Percentiles rank a stretch among this genome's conserved stretches.
Evolutionary conservation across 2,113 vertebrate genomes (phyloP).

Genomic region (Ibidorhyncha struthersii): DNA sequence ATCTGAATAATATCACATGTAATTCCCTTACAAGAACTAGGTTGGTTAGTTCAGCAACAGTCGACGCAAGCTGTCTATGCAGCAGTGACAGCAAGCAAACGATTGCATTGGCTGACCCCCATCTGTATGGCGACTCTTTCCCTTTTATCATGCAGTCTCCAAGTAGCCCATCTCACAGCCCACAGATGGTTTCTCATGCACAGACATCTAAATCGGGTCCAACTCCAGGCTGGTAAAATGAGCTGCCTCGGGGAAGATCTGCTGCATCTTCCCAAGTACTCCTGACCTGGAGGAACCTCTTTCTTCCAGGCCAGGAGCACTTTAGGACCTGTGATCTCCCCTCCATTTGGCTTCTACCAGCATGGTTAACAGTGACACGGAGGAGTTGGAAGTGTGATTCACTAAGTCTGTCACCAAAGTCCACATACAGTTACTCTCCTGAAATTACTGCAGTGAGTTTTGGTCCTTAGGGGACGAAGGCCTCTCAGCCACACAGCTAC

Average conservation of each 20-base stretch:
- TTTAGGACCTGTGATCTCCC: background rate
- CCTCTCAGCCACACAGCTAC: background rate
- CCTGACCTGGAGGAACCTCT: background rate
- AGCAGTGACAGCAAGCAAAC: background rate
- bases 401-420: background rate
- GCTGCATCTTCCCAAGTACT: background rate
- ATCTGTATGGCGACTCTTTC: accelerated
- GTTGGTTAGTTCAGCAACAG: no score
- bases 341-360: background rate
- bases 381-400: background rate
- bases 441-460: background rate
- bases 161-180: background rate
- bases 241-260: background rate
- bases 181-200: background rate
- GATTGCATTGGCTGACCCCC: background rate
- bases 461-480: background rate
- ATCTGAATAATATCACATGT: accelerated
- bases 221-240: background rate
- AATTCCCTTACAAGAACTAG: background rate
- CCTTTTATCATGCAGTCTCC: background rate
- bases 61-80: accelerated
- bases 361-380: background rate
- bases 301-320: background rate
- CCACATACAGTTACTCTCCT: background rate
- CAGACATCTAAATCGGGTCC: background rate